Conservation (phyloP, 2,888 invertebrate genomes). For the Synergus umbraculus region DNA sequence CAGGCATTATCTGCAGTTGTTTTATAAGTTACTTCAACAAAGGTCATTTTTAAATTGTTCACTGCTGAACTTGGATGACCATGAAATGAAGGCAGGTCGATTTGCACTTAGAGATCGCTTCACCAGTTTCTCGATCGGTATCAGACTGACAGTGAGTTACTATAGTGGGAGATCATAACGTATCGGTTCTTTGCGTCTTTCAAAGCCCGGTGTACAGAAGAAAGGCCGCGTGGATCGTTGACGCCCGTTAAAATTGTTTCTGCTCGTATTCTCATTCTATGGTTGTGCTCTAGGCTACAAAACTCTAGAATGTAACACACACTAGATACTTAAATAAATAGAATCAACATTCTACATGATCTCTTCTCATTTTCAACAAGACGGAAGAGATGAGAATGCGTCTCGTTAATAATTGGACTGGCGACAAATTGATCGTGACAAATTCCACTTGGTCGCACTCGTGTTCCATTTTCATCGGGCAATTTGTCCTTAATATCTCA, state of each 20-base stretch:
- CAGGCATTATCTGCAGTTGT: not conserved
- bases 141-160: slow-evolving; percentile 66
- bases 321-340: not conserved
- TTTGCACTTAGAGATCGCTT: slow-evolving; percentile 48
- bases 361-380: slow-evolving; percentile 22
- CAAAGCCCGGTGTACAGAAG: not conserved
- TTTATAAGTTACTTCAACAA: not conserved
- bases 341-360: slow-evolving; percentile 15
- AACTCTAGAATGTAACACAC: not conserved
- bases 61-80: not conserved
- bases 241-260: not conserved
- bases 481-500: slow-evolving; percentile 26
- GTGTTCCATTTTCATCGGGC: slow-evolving; percentile 32
- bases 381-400: slow-evolving; percentile 33
- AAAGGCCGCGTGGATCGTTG: not conserved
- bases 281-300: not conserved
- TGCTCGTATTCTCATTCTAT: not conserved
- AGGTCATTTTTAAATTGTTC: not conserved
- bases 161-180: slow-evolving; percentile 55
- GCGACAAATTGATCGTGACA: slow-evolving; percentile 63
- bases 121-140: slow-evolving; percentile 61
- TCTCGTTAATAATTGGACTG: slow-evolving; percentile 61
- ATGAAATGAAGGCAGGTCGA: slow-evolving; percentile 6
- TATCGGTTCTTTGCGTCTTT: slow-evolving; percentile 41
- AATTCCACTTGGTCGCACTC: slow-evolving; percentile 52